A percentile compares a stretch with the other conserved stretches of the same genome.
Conservation (phyloP, 2,113 vertebrate species). For the Piliocolobus tephrosceles region DNA sequence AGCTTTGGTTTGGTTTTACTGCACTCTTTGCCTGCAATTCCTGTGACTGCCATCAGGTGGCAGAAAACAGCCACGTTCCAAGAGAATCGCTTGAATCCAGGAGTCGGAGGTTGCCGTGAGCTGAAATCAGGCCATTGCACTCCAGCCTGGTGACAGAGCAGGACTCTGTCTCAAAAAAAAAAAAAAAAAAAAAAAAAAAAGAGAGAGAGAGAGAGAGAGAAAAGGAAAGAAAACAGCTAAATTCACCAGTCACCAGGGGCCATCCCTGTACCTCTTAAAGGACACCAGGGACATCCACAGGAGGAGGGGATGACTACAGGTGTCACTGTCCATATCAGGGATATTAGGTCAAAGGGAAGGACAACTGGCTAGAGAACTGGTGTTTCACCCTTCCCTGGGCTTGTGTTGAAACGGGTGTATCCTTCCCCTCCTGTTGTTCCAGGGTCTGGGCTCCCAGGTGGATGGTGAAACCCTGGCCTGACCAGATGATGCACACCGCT, state of each 20-base stretch:
- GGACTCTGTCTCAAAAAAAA: too few relatives aligned
- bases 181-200: too few relatives aligned
- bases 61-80: background rate
- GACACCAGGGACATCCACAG: background rate
- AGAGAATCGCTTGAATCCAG: too few relatives aligned
- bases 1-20: background rate
- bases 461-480: background rate
- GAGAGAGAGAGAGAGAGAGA: too few relatives aligned
- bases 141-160: too few relatives aligned
- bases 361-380: background rate
- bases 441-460: conserved; percentile 7
- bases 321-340: background rate
- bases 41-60: background rate
- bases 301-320: background rate
- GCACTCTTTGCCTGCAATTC: conserved; percentile 34
- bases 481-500: background rate
- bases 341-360: background rate
- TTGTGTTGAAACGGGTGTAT: background rate
- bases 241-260: background rate
- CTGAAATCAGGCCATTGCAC: too few relatives aligned
- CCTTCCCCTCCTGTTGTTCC: background rate
- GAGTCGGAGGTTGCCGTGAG: too few relatives aligned
- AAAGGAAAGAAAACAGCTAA: background rate
- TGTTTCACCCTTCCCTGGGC: background rate
- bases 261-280: background rate